These are phyloP conservation scores for Lymantria dispar DNA, from an alignment of 2,888 invertebrate species.

Conservation along the genomic window DNA sequence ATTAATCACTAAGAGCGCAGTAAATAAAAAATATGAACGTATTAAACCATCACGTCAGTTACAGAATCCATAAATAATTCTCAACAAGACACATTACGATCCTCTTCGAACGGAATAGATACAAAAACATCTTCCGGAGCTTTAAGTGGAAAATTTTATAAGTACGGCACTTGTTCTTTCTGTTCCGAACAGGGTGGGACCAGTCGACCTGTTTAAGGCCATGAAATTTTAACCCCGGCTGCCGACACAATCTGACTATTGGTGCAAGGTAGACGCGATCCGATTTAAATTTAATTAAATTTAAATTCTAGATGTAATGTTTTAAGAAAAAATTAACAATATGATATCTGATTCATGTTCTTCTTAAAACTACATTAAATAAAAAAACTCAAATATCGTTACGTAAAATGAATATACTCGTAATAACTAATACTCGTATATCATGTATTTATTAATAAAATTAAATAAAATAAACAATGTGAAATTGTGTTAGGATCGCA, in stretches of 20 bases:
- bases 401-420: too few relatives aligned
- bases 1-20: too few relatives aligned
- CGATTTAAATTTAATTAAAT: too few relatives aligned
- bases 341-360: too few relatives aligned
- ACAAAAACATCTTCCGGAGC: constrained; percentile 21
- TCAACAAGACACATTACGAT: constrained; percentile 6
- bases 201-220: constrained; percentile 52
- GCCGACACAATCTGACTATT: constrained; percentile 17
- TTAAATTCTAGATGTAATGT: too few relatives aligned
- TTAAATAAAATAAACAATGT: too few relatives aligned
- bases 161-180: constrained; percentile 25
- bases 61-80: constrained; percentile 7
- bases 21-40: not conserved
- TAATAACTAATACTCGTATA: too few relatives aligned
- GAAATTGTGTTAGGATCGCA: too few relatives aligned
- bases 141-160: constrained; percentile 25
- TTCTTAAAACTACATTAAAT: too few relatives aligned
- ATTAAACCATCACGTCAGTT: not conserved
- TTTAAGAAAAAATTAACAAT: too few relatives aligned
- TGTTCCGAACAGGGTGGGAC: constrained; percentile 27
- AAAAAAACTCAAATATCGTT: too few relatives aligned
- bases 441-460: too few relatives aligned
- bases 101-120: constrained; percentile 8
- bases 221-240: constrained; percentile 58
- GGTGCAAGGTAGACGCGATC: constrained; percentile 13